phyloP scores from a whole-genome alignment of 35 echinoderm and acorn worm genomes.

The Heliocidaris tuberculata region DNA sequence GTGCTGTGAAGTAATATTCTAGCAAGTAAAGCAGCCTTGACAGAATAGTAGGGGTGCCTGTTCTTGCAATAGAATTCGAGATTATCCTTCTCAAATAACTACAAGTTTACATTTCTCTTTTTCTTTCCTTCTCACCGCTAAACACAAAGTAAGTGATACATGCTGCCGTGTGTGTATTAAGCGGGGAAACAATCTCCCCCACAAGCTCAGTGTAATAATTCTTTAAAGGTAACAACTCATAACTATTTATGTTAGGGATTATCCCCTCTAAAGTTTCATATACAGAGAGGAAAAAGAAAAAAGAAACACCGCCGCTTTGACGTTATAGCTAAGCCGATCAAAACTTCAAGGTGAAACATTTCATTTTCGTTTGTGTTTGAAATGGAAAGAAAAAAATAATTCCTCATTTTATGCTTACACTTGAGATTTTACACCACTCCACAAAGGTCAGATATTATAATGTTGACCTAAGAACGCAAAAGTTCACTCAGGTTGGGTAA shows the following conservation, averaged over 20 bases:
- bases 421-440: background rate
- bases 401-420: background rate
- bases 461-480: background rate
- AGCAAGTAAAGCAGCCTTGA: background rate
- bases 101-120: conserved; percentile 1
- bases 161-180: background rate
- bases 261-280: conserved; percentile 27
- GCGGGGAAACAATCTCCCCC: background rate
- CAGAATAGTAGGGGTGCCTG: background rate
- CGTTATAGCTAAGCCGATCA: background rate
- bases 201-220: conserved; percentile 15
- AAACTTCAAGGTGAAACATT: background rate
- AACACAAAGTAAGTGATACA: background rate
- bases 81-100: conserved; percentile 18
- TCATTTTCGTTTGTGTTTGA: background rate
- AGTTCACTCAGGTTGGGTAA: background rate
- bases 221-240: background rate
- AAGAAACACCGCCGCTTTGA: conserved; percentile 15
- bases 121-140: background rate
- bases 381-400: background rate
- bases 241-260: conserved; percentile 23
- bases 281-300: background rate
- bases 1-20: background rate
- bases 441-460: background rate
- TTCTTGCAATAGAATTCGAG: background rate